phyloP scores from a whole-genome alignment of 2,113 vertebrate species.

The Zeus faber region DNA sequence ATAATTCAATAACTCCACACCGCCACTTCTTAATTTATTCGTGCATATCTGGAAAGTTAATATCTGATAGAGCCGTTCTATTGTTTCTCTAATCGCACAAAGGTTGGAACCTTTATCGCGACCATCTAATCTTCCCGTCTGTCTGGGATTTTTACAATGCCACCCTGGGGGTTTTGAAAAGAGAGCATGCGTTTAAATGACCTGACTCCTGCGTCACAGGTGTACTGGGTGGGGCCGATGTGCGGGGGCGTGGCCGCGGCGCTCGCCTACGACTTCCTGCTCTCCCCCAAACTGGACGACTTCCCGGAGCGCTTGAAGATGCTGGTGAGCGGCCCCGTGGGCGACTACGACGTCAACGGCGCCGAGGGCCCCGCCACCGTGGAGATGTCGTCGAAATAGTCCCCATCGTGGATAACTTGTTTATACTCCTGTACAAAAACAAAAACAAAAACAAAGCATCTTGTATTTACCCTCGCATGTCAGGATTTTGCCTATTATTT shows the following conservation, averaged over 20 bases:
- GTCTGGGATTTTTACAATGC: too few relatives aligned
- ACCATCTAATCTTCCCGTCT: too few relatives aligned
- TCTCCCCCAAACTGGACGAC: constrained; percentile 83
- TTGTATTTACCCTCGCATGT: constrained; percentile 35
- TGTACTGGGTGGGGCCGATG: constrained; percentile 82
- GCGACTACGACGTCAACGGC: constrained; percentile 78
- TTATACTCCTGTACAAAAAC: constrained; percentile 49
- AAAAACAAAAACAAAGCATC: not conserved
- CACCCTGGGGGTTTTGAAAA: too few relatives aligned
- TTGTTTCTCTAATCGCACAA: constrained; percentile 24
- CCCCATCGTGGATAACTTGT: constrained; percentile 36
- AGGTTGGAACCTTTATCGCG: too few relatives aligned
- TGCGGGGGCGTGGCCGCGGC: constrained; percentile 74
- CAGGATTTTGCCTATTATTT: constrained; percentile 13
- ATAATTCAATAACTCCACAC: constrained; percentile 26
- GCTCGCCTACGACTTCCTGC: constrained; percentile 91
- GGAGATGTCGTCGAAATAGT: constrained; percentile 75
- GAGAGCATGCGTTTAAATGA: too few relatives aligned
- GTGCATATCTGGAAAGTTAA: constrained; percentile 52
- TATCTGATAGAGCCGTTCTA: constrained; percentile 46
- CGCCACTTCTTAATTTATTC: constrained; percentile 14
- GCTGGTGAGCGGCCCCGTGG: constrained; percentile 86
- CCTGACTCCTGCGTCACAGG: too few relatives aligned
- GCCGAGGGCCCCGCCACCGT: constrained; percentile 58
- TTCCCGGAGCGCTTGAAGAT: constrained; percentile 88